Base-by-base conservation (phyloP, 35 echinoderm and acorn worm species). In the Apostichopus californicus region DNA sequence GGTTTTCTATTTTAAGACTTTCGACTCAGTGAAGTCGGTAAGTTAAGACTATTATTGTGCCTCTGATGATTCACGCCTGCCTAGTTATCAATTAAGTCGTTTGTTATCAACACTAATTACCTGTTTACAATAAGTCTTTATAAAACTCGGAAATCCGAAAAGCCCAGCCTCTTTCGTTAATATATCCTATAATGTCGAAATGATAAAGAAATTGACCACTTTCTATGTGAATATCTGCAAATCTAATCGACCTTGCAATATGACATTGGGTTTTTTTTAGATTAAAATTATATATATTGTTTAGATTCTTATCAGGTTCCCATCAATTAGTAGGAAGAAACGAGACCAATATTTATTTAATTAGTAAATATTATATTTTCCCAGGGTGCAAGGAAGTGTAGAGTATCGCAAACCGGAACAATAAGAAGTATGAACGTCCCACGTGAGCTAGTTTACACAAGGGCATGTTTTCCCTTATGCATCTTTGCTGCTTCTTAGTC, bases 51-150 rank as follows among this genome's bases (percentile, higher is more conserved):
- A 61, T 61, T 61, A 9, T 12, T 18, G n/a, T 75, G 71, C 7
- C n/a, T n/a, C 17, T 22, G 71, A 75, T 75, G 71, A 75, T 75
- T 75, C 71, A 75, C 17, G 17, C 71, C n/a, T 75, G 71, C 17
- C n/a, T 20, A 75, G 6, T 75, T 75, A 22, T 75, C 71, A 75
- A 75, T 75, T 75, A 22, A 75, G n/a, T 75, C n/a, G 71, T 22
- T 75, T 75, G 71, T 20, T 75, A 75, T 75, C 71, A 75, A 75
- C 17, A 22, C n/a, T 75, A 21, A 75, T 75, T 75, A 75, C 71
- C 20, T 75, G 71, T 75, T 75, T 75, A 75, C 71, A 18, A 22
- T 75, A 75, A 75, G 14, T 75, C 17, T 75, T 22, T 2, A 75
- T 61, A 75, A 75, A 22, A 18, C 20, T 75, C 71, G 71, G 71